Evolutionary conservation across 2,797 vertebrate species (phyloP), one percentile per base, ranked within the genome.

Genomic region (Characodon lateralis): DNA sequence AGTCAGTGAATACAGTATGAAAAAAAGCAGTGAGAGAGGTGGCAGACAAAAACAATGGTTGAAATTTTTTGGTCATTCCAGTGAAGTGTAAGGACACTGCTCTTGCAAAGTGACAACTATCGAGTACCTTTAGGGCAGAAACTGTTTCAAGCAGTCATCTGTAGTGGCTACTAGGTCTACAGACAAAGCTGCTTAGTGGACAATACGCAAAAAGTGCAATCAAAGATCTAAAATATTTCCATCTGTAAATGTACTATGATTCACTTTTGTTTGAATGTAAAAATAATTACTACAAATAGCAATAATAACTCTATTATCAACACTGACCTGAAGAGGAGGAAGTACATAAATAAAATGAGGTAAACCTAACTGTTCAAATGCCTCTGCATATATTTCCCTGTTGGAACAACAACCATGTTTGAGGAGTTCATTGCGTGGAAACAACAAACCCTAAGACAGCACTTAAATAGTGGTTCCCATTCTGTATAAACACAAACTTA

Each of bases 261-360:
- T 73, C 0, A 0, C 2, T 51, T 73, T 83, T 48, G 56, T 83
- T 78, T 89, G 24, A 78, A 78, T 78, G 68, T 63, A 85, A 76
- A 90, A 94, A 91, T 18, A 80, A 87, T 51, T 28, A 61, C 71
- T 85, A 77, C 88, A 87, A 90, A 90, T 83, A 89, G 71, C 12
- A 76, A 85, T 74, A 76, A 85, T 74, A 89, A 53, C 66, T 87
- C 65, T 63, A 26, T 65, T 80, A 72, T 13, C 39, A 69, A 9
- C 35, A 71, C 81, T 71, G 79, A 89, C 93, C 92, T 92, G 92
- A 91, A 91, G 75, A 85, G 77, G 75, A 87, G 63, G 81, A 79
- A 74, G 79, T 85, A 84, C 80, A 89, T 70, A 78, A 78, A 85
- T 82, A 69, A 78, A 91, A 78, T 90, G 89, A 92, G 91, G 89